Percentiles rank a stretch among this genome's conserved stretches.
Conservation (phyloP, 2,797 vertebrate genomes). For the Manis pentadactyla region DNA sequence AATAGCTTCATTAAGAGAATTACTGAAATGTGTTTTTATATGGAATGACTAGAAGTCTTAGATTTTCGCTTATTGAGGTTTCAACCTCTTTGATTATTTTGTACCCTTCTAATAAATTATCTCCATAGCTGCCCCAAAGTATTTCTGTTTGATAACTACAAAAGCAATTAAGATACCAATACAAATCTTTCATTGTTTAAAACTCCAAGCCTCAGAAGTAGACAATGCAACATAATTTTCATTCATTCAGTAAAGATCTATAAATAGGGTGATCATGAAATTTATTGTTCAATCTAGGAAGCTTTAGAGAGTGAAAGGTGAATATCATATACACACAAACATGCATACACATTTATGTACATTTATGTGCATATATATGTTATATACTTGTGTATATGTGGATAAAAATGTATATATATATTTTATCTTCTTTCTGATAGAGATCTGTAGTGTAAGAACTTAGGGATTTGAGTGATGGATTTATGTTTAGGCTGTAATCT, state of each 20-base stretch:
- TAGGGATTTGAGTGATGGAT: neutral
- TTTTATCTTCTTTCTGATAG: neutral
- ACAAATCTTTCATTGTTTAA: constrained; percentile 40
- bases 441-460: neutral
- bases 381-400: neutral
- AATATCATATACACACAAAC: neutral
- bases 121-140: neutral
- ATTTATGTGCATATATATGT: neutral
- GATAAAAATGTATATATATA: neutral
- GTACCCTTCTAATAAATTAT: neutral
- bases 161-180: neutral
- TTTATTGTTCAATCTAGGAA: neutral
- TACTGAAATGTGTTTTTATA: constrained; percentile 37
- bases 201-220: neutral
- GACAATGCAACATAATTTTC: constrained; percentile 6
- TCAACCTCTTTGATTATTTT: neutral
- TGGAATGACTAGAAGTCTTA: constrained; percentile 11
- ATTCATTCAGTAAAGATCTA: neutral
- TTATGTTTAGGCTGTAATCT: neutral
- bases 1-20: constrained; percentile 21
- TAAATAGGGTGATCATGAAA: neutral
- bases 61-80: neutral
- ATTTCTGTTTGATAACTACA: constrained; percentile 33
- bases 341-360: neutral
- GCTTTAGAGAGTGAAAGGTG: neutral